Base-by-base conservation (phyloP, 1,140 invertebrate species). In the Magallana ariakensis region DNA sequence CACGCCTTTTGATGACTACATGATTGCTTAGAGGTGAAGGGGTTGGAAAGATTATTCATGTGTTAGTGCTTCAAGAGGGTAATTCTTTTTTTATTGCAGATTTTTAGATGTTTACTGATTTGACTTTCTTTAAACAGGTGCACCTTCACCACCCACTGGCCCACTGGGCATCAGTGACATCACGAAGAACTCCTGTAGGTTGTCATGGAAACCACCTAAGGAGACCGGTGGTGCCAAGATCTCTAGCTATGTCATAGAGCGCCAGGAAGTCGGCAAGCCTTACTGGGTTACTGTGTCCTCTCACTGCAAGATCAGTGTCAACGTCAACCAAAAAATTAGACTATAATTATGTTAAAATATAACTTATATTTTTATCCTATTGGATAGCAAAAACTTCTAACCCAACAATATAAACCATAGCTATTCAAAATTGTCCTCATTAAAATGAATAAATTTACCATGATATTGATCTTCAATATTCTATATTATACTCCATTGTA, bases 201-300 rank as follows among this genome's bases (percentile, higher is more conserved):
- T 95, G 83, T 89, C 56, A 33, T 99, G 98, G 98, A 97, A 97
- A 93, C 97, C 98, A 88, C 98, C 98, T 0, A 96, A 96, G 13
- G 97, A 98, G 92, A 98, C 99, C 94, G 98, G 98, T 75, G 98
- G 98, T 33, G 94, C 97, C 16, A 96, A 96, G 82, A 96, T 99
- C 70, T 98, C 97, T 0, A 98, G 99, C 93, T 99, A 99, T 93
- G 96, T 99, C 46, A 97, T 99, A 1, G 98, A 99, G 97, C 99
- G 92, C 85, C 93, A 95, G 85, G 94, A 95, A 84, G 87, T 93
- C 0, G 93, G 92, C 86, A 95, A 95, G 88, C 94, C 94, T 26
- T 94, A 95, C 90, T 95, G 94, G 94, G 92, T 92, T 15, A 94
- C 94, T 55, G 93, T 94, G 0, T 91, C 93, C 4, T 94, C 94